Conservation (phyloP, 2,888 invertebrate genomes). For the Ichneumoninae sp. region DNA sequence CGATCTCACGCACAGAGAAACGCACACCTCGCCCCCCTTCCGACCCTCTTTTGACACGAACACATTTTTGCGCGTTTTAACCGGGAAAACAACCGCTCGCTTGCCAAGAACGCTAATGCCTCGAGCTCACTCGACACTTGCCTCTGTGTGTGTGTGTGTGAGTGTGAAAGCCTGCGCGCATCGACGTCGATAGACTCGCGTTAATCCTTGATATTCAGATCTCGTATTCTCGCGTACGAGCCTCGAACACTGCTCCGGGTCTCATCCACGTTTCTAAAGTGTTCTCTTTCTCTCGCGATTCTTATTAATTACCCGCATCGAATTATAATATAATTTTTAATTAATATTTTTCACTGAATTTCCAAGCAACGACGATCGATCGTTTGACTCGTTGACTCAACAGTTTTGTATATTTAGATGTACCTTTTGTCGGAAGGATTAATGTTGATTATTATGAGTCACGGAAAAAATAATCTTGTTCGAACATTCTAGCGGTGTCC, state of each 20-base stretch:
- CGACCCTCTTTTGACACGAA: not conserved
- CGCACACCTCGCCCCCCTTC: constrained; percentile 20
- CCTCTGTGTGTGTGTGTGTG: not conserved
- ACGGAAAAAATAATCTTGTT: not conserved
- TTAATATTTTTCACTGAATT: not conserved
- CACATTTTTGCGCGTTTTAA: constrained; percentile 62
- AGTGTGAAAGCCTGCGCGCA: constrained; percentile 10
- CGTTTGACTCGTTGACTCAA: not conserved
- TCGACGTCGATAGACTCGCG: constrained; percentile 30
- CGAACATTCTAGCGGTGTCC: constrained; percentile 5
- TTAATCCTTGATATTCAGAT: constrained; percentile 59
- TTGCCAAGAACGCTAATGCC: constrained; percentile 54
- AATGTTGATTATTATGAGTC: not conserved
- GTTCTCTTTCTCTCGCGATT: constrained; percentile 41
- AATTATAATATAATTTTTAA: not conserved
- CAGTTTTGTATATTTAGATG: not conserved
- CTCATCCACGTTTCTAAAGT: constrained; percentile 54
- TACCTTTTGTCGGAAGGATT: not conserved
- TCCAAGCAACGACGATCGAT: not conserved
- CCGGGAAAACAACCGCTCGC: constrained; percentile 52
- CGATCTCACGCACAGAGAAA: constrained; percentile 1
- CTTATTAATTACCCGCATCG: constrained; percentile 13
- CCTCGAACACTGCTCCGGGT: constrained; percentile 15
- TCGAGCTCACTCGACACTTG: not conserved
- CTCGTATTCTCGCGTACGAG: constrained; percentile 50